Evolutionary conservation across 2,797 vertebrate genomes (phyloP).

Genomic region (Sternarchorhynchus goeldii): DNA sequence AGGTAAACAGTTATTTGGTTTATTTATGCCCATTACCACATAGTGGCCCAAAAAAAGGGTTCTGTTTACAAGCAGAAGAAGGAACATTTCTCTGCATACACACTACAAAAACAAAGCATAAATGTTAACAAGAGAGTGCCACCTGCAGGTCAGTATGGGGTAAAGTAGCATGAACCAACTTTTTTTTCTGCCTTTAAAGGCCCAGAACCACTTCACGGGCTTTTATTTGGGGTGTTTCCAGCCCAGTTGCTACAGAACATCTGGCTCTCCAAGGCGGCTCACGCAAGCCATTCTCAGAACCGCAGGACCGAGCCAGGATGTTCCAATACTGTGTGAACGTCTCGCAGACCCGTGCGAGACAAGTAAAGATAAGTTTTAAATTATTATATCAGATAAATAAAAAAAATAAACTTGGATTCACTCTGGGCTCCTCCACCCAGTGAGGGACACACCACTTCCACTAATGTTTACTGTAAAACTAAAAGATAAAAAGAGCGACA

Average conservation of each 20-base stretch:
- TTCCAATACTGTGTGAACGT: no score
- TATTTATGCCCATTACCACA: not conserved
- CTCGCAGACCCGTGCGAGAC: no score
- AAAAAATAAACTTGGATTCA: not conserved
- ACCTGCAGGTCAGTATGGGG: conserved; percentile 34
- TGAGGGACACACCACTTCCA: not conserved
- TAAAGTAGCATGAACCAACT: conserved; percentile 13
- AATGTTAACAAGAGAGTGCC: conserved; percentile 25
- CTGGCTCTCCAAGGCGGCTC: no score
- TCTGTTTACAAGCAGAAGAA: not conserved
- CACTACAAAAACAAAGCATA: not conserved
- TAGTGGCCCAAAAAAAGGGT: not conserved
- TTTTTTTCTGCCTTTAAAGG: not conserved
- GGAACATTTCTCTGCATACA: not conserved
- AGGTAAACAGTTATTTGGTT: not conserved
- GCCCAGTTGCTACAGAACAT: no score
- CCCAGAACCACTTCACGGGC: not conserved
- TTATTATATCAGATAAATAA: not conserved
- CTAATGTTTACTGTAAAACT: conserved; percentile 37
- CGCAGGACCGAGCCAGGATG: no score
- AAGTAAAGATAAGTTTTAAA: no score
- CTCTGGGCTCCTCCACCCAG: not conserved
- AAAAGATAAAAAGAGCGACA: not conserved
- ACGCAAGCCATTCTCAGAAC: no score
- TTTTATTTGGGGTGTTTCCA: no score